These are phyloP conservation scores for Parapristionchus giblindavisi DNA, from an alignment of 2,888 invertebrate genomes.

Conservation along the genomic window DNA sequence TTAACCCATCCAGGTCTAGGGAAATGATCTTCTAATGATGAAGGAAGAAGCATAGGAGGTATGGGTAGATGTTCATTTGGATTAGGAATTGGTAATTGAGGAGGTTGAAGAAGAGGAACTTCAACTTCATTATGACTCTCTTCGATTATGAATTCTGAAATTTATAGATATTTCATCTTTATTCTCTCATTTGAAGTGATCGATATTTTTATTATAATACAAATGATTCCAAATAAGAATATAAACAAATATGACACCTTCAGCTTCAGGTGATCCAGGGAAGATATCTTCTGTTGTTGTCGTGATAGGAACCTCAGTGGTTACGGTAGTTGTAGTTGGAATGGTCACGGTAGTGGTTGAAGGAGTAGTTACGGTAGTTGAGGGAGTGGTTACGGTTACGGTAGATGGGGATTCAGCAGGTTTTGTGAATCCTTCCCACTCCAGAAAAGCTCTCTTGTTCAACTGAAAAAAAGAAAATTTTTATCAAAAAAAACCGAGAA, in stretches of 20 bases:
- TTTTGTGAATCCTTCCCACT: slow-evolving; percentile 4
- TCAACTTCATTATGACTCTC: neutral
- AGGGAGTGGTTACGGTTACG: too few species aligned
- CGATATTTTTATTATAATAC: too few species aligned
- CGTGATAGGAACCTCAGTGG: neutral
- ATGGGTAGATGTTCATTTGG: neutral
- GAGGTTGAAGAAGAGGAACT: slow-evolving; percentile 14
- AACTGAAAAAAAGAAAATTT: neutral
- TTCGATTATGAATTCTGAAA: slow-evolving; percentile 18
- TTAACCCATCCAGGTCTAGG: slow-evolving; percentile 33
- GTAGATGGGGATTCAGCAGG: too few species aligned
- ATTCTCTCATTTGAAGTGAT: too few species aligned
- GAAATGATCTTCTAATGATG: slow-evolving; percentile 20
- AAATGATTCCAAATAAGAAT: too few species aligned
- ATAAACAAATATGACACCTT: slow-evolving; percentile 1
- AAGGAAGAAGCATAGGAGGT: slow-evolving; percentile 17
- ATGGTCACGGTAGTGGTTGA: neutral
- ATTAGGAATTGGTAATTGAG: neutral
- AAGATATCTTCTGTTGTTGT: slow-evolving; percentile 1
- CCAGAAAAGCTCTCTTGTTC: slow-evolving; percentile 3
- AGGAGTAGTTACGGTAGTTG: neutral
- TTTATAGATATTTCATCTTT: neutral
- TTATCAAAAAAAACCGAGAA: too few species aligned
- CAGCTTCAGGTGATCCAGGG: neutral
- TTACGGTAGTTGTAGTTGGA: neutral